Conservation (phyloP, 2,888 invertebrate genomes). For the Autographa gamma region DNA sequence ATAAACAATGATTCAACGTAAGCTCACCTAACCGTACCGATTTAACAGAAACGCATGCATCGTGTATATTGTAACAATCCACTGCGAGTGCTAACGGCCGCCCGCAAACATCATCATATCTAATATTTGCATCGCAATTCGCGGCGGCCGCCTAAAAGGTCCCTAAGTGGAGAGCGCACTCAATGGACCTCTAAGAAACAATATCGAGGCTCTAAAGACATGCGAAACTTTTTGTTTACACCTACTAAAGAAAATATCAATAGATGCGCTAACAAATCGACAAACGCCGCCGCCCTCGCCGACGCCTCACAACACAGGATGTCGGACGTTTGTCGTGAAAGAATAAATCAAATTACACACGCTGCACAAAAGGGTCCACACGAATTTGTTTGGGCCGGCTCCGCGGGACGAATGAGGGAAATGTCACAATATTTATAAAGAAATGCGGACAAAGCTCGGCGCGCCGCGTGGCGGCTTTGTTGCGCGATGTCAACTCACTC, state of each 20-base stretch:
- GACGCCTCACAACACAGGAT: slow-evolving; percentile 75
- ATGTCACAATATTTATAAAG: slow-evolving; percentile 89
- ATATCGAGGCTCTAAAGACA: slow-evolving; percentile 71
- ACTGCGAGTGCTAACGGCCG: slow-evolving; percentile 43
- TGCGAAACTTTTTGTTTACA: slow-evolving; percentile 79
- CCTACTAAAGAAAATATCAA: slow-evolving; percentile 80
- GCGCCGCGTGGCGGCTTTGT: slow-evolving; percentile 83
- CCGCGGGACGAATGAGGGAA: slow-evolving; percentile 83
- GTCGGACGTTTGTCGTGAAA: slow-evolving; percentile 82
- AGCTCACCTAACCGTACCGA: slow-evolving; percentile 43
- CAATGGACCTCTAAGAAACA: slow-evolving; percentile 63
- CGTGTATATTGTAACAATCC: slow-evolving; percentile 49
- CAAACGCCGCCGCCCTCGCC: slow-evolving; percentile 78
- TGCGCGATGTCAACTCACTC: slow-evolving; percentile 85
- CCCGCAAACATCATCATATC: slow-evolving; percentile 57
- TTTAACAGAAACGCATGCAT: slow-evolving; percentile 42
- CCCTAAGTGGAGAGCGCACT: slow-evolving; percentile 62
- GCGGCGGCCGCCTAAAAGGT: slow-evolving; percentile 61
- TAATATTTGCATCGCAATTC: slow-evolving; percentile 71
- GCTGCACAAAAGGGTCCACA: slow-evolving; percentile 84
- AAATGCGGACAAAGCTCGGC: slow-evolving; percentile 81
- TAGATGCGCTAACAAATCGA: slow-evolving; percentile 85
- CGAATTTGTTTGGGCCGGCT: slow-evolving; percentile 84
- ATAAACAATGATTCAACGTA: slow-evolving; percentile 58
- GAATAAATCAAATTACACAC: slow-evolving; percentile 88